phyloP scores from a whole-genome alignment of 2,888 invertebrate species.

The Embidobia sp. region DNA sequence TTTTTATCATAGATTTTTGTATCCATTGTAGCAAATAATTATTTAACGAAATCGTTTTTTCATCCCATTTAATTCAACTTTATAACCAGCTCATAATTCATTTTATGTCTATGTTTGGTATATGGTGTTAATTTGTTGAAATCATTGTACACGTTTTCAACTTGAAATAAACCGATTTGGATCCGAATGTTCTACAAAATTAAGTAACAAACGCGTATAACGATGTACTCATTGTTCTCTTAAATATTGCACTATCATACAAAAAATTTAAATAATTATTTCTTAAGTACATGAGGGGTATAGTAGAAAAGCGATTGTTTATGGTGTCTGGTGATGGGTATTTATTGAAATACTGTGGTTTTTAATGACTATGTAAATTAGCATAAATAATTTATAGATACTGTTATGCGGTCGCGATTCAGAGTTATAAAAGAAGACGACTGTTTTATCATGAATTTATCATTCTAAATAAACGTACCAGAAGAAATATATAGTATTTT shows the following conservation, averaged over 20 bases:
- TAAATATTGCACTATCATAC: conserved; percentile 71
- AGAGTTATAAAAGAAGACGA: too few species aligned
- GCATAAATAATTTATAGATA: conserved; percentile 4
- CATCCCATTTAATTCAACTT: too few species aligned
- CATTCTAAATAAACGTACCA: too few species aligned
- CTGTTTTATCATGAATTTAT: too few species aligned
- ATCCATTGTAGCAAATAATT: too few species aligned
- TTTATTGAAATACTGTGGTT: conserved; percentile 51
- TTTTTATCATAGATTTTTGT: too few species aligned
- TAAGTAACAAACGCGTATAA: conserved; percentile 72
- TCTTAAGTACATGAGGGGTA: conserved; percentile 70
- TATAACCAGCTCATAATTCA: neutral
- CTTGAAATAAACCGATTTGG: neutral
- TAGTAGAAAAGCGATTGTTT: conserved; percentile 49
- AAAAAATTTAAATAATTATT: conserved; percentile 67
- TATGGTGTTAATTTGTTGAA: conserved; percentile 1
- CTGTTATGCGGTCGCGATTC: too few species aligned
- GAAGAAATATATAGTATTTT: too few species aligned
- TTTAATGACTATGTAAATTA: conserved; percentile 12
- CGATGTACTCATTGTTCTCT: conserved; percentile 63
- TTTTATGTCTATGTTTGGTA: neutral
- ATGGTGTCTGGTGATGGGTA: conserved; percentile 4
- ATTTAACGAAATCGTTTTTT: neutral
- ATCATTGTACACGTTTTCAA: conserved; percentile 12
- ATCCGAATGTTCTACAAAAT: conserved; percentile 62